A percentile compares a stretch with the other conserved stretches of the same genome.
Conservation (phyloP, 1,140 invertebrate species). For the Drosophila saltans region DNA sequence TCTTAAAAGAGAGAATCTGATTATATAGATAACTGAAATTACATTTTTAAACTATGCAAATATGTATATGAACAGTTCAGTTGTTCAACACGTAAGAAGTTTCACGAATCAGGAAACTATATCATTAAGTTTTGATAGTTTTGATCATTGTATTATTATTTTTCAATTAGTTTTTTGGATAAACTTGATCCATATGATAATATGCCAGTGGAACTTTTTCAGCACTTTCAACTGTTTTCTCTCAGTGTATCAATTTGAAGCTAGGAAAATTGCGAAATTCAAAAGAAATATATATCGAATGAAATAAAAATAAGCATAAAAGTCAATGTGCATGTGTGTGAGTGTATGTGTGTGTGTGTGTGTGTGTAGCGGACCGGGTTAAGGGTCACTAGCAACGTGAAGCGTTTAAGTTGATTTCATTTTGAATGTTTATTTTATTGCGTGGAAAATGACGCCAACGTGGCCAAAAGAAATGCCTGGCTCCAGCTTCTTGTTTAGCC, state of each 20-base stretch:
- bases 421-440: slow-evolving; percentile 83
- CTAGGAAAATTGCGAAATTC: background rate
- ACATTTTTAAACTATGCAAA: too few species aligned
- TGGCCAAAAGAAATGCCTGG: slow-evolving; percentile 77
- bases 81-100: too few species aligned
- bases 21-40: too few species aligned
- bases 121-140: too few species aligned
- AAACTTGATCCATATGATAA: too few species aligned
- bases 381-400: slow-evolving; percentile 29
- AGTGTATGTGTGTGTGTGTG: slow-evolving; percentile 31
- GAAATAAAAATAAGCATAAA: slow-evolving; percentile 81
- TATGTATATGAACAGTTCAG: too few species aligned
- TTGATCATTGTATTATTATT: too few species aligned
- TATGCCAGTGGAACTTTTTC: background rate
- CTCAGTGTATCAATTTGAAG: background rate
- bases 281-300: slow-evolving; percentile 37
- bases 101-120: too few species aligned
- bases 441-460: slow-evolving; percentile 82
- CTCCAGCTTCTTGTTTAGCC: slow-evolving; percentile 31
- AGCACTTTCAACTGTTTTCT: background rate
- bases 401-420: slow-evolving; percentile 81
- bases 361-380: slow-evolving; percentile 24
- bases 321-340: slow-evolving; percentile 68
- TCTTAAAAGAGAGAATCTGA: too few species aligned
- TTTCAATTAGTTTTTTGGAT: too few species aligned